Base-by-base conservation (phyloP, 2,797 vertebrate genomes). In the Lacerta bilineata region DNA sequence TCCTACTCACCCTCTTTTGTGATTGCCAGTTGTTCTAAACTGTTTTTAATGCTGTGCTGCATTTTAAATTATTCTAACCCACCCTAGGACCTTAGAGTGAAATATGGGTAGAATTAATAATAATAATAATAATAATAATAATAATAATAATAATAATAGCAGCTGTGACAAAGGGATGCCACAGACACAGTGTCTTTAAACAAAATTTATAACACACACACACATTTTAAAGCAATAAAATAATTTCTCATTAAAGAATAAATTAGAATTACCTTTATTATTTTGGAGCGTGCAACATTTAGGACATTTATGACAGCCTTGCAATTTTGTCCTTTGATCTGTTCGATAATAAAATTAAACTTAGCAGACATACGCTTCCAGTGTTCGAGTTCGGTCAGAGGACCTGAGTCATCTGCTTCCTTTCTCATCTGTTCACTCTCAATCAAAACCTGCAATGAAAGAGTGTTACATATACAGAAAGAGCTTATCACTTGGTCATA, bases 291-390 rank as follows among this genome's bases (percentile, higher is more conserved):
- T 92, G 95, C 96, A 85, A 97, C 93, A 69, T 94, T 95, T 80
- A 98, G 96, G 90, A 98, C 96, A 91, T 91, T 97, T 74, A 98
- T 93, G 85, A 98, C 97, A 71, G 97, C 94, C 93, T 95, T 97
- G 93, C 97, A 98, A 80, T 95, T 92, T 80, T 94, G 41, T 86
- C 97, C 96, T 95, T 98, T 98, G 87, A 98, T 97, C 90, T 98
- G 98, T 55, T 96, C 97, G 1, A 98, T 97, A 89, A 98, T 97
- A 69, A 96, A 98, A 95, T 95, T 97, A 93, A 98, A 96, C 91
- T 96, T 97, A 88, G 97, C 95, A 84, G 96, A 97, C 91, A 93
- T 97, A 41, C 91, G 96, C 92, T 97, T 98, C 98, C 98, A 98
- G 80, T 98, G 94, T 74, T 98, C 95, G 82, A 98, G 41, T 94